Conservation (phyloP, 2,113 vertebrate species). For the Mus spicilegus region DNA sequence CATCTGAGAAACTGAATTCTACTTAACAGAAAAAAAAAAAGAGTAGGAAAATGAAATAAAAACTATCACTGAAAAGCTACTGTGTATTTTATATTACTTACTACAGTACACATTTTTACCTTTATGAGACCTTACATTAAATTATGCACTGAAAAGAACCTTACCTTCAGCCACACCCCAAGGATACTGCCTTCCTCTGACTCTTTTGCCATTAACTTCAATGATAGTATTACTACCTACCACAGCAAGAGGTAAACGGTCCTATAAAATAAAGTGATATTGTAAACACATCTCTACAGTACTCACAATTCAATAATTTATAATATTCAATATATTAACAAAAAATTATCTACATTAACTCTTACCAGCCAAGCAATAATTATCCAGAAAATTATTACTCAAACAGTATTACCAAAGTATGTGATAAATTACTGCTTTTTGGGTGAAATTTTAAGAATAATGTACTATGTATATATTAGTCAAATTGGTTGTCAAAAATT, state of each 20-base stretch:
- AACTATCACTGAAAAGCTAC: neutral
- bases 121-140: conserved; percentile 18
- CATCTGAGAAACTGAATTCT: neutral
- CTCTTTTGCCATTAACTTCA: conserved; percentile 96
- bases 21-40: conserved; percentile 19
- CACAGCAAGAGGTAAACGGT: conserved; percentile 98
- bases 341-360: neutral
- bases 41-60: neutral
- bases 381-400: neutral
- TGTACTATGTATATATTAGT: neutral
- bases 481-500: conserved; percentile 54
- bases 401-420: neutral
- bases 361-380: conserved; percentile 27
- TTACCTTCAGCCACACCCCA: conserved; percentile 99
- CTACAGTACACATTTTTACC: conserved; percentile 20
- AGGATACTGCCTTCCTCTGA: conserved; percentile 97
- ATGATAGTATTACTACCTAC: conserved; percentile 99
- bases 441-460: conserved; percentile 36
- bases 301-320: conserved; percentile 43
- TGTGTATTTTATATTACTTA: neutral
- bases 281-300: conserved; percentile 56
- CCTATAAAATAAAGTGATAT: conserved; percentile 87
- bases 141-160: conserved; percentile 63
- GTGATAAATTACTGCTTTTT: neutral
- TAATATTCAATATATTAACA: conserved; percentile 26